Evolutionary conservation across 2,888 invertebrate species (phyloP).

Genomic region (Cantharis flavilabris): DNA sequence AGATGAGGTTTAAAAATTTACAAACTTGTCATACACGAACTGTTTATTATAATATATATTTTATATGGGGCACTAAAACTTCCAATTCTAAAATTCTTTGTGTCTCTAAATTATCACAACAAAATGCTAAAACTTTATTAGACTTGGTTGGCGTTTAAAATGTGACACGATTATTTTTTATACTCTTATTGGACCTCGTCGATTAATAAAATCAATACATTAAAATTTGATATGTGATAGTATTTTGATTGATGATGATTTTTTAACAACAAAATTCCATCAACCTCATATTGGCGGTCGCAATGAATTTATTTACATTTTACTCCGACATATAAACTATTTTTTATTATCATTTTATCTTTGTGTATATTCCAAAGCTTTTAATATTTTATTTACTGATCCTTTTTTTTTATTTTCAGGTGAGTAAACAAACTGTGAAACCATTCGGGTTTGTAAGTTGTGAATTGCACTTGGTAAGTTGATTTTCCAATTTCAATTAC

Average conservation of each 20-base stretch:
- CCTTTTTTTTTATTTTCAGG: background rate
- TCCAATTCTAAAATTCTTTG: background rate
- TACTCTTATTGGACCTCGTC: background rate
- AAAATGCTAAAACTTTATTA: background rate
- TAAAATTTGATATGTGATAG: background rate
- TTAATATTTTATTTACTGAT: background rate
- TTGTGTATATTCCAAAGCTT: background rate
- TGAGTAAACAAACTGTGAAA: background rate
- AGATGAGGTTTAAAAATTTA: constrained; percentile 26
- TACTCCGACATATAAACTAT: background rate
- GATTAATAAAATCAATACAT: background rate
- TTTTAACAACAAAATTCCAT: constrained; percentile 3
- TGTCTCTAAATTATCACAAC: background rate
- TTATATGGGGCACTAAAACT: background rate
- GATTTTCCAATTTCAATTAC: background rate
- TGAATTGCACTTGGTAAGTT: background rate
- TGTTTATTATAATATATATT: background rate
- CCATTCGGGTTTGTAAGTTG: background rate
- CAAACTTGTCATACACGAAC: constrained; percentile 4
- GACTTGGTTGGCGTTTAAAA: background rate
- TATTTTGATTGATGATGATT: constrained; percentile 2
- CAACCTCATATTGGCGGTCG: background rate
- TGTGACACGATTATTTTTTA: background rate
- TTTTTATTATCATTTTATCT: background rate
- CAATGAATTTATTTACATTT: background rate